Base-by-base conservation (phyloP, 2,888 invertebrate genomes). In the Coremacera marginata region DNA sequence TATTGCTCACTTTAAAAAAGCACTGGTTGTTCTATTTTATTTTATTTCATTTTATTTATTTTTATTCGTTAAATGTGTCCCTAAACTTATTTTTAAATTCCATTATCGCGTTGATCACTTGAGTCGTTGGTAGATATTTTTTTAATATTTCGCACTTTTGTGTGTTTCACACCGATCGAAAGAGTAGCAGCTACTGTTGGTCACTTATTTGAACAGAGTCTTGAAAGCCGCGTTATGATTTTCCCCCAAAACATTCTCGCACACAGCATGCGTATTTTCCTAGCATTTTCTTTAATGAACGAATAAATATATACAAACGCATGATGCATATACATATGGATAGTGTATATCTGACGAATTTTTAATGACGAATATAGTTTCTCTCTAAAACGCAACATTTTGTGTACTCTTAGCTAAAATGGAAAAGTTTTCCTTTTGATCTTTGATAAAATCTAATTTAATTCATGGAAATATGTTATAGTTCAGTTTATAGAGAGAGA, bases 121-220 rank as follows among this genome's bases (percentile, higher is more conserved):
- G 9, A 51, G 14, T 49, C 44, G 16, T 68, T 68, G 7, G 44
- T 1, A 37, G 8, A 34, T 67, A 44, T 67, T n/a, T 34, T 67
- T 2, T 16, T 37, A 27, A 25, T 63, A 19, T 63, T 51, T 51
- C 22, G 22, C 72, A 44, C 72, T 49, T 27, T 60, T 65, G 63
- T 73, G 34, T 63, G 80, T 75, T 80, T 76, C 75, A 78, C 81
- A 78, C 81, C 76, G 79, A 72, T 76, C 77, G 79, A 72, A 68
- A 73, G 81, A 80, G 63, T 63, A 76, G 57, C 76, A 62, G 65
- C 79, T 77, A 82, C 82, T 82, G 78, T 74, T 60, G 57, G 63
- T 68, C 52, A 8, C 67, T 44, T 60, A 22, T n/a, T 31, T 37
- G 78, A 63, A 75, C 11, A n/a, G 31, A 22, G 27, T 31, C 27